A percentile compares a stretch with the other conserved stretches of the same genome.
Evolutionary conservation across 2,113 vertebrate species (phyloP).

Genomic region (Rhinopithecus roxellana): DNA sequence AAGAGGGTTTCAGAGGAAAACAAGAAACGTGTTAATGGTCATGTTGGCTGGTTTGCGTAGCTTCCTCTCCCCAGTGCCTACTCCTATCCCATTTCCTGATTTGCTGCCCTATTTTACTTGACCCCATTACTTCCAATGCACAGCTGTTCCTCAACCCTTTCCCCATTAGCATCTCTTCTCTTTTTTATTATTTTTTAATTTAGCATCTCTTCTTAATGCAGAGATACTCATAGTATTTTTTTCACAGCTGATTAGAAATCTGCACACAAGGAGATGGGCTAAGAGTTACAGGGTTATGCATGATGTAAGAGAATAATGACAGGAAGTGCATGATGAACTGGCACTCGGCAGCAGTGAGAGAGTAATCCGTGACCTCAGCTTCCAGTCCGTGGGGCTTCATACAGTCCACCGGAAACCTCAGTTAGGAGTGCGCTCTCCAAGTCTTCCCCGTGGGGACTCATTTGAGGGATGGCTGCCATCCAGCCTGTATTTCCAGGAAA

Average conservation of each 20-base stretch:
- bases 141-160: neutral
- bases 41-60: neutral
- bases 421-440: neutral
- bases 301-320: conserved; percentile 26
- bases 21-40: neutral
- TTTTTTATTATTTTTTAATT: too few relatives aligned
- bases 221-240: neutral
- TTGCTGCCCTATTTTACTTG: neutral
- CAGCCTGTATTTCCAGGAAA: conserved; percentile 57
- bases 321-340: conserved; percentile 11
- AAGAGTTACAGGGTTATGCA: neutral
- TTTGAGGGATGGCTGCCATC: conserved; percentile 32
- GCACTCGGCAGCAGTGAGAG: conserved; percentile 27
- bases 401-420: neutral
- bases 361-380: conserved; percentile 57
- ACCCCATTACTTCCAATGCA: neutral
- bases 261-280: neutral
- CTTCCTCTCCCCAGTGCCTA: neutral
- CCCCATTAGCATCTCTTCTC: neutral
- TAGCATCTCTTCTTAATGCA: neutral
- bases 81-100: neutral
- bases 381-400: neutral
- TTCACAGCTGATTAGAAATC: conserved; percentile 27
- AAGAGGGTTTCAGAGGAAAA: neutral
- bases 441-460: neutral